Evolutionary conservation across 2,797 vertebrate genomes (phyloP), one percentile per base, ranked within the genome.

Genomic region (Takifugu ocellatus): DNA sequence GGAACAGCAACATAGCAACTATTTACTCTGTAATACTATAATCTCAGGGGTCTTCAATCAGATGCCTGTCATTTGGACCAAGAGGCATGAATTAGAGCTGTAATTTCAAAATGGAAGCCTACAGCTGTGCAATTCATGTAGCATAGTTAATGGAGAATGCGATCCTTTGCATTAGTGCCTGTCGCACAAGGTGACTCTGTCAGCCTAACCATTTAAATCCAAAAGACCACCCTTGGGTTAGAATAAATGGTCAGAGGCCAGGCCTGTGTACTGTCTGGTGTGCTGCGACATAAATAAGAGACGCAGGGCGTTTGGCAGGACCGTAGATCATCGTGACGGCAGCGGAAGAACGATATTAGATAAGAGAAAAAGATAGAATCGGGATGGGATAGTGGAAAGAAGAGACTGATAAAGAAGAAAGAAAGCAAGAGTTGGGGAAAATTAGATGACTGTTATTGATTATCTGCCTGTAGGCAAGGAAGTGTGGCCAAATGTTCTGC

Each of bases 371-470:
- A 65, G 44, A 21, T 46, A 46, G 44, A n/a, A 46, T n/a, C 6
- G 17, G 44, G 44, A 48, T 5, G 61, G 58, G 67, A 71, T 82
- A 74, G 66, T 43, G 50, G 79, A 61, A 58, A 59, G 69, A 51
- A 76, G n/a, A 45, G 8, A 17, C 1, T 16, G 16, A 21, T n/a
- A 46, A 42, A 49, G 65, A 57, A 47, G 60, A 59, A 42, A 63
- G 59, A 76, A 68, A 61, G 36, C 63, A 61, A 44, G 56, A 53
- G 61, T 46, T 17, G 24, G 62, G 61, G 33, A 60, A 70, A 47
- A 79, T 81, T 79, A 79, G 81, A 86, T 86, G 86, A 86, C 81
- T 82, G 77, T 75, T 88, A 91, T 90, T 87, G 89, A 91, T 91
- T 87, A 90, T 87, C 78, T 89, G 89, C 69, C 88, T 75, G 84